Base-by-base conservation (phyloP, 2,888 invertebrate species). In the Baccha elongata region DNA sequence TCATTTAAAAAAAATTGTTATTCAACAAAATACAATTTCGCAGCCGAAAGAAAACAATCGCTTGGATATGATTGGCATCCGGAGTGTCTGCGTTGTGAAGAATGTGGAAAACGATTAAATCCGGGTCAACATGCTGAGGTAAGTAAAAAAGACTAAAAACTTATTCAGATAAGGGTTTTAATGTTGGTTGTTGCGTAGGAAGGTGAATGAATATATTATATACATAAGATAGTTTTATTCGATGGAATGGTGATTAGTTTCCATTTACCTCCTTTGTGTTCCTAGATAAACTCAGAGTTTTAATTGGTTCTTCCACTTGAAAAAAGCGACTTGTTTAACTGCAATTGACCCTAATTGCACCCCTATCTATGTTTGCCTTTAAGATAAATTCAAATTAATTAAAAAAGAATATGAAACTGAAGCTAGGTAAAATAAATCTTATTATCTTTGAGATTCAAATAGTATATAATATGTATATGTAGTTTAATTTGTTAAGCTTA, bases 21-120 rank as follows among this genome's bases (percentile, higher is more conserved):
- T 67, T 0, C 21, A 42, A 67, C 52, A 69, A 32, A 58, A 52
- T 52, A 32, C 35, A 65, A 64, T 26, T 55, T 91, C 92, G 76
- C 89, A 96, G 96, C 96, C 87, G 96, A 96, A 91, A 92, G 96
- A 86, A 96, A 96, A 91, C 95, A 96, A 88, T 96, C 96, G n/a
- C 90, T 96, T 85, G 96, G 96, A 23, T 95, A 95, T 88, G 95
- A 96, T 88, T 96, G 96, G 96, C 96, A 96, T 92, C 96, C 96
- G 40, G 94, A 95, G 90, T 96, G 96, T 91, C 91, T 96, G 87
- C 92, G 95, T 75, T 96, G 96, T 90, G 95, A 95, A 87, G 95
- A 96, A 91, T 96, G 96, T 90, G 95, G 95, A 11, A 96, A 96
- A 90, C 92, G 96, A 48, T 91, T 96, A 68, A 94, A 95, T 90